Conservation (phyloP, 2,888 invertebrate genomes). For the Stenodema calcarata region DNA sequence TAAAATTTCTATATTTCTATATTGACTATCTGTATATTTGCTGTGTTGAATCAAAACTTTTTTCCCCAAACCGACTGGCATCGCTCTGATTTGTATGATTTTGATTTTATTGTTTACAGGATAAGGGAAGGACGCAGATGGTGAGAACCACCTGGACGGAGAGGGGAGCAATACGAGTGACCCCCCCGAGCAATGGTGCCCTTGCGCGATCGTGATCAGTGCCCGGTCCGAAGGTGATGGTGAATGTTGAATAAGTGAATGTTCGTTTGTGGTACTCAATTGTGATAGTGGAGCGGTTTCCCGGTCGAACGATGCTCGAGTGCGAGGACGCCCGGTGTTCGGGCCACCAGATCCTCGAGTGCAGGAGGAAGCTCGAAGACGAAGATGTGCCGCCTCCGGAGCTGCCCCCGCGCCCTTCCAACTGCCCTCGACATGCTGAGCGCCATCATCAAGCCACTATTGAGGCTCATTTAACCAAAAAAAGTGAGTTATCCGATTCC, state of each 20-base stretch:
- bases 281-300: background rate
- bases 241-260: background rate
- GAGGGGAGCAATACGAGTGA: background rate
- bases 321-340: conserved; percentile 42
- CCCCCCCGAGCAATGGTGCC: background rate
- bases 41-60: background rate
- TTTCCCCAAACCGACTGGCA: background rate
- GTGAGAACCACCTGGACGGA: background rate
- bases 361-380: conserved; percentile 51
- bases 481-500: conserved; percentile 47
- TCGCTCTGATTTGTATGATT: background rate
- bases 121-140: background rate
- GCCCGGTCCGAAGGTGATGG: background rate
- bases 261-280: background rate
- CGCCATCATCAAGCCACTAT: conserved; percentile 50
- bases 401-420: conserved; percentile 65
- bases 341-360: conserved; percentile 46
- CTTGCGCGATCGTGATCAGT: background rate
- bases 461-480: conserved; percentile 54
- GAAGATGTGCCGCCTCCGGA: conserved; percentile 63
- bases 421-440: conserved; percentile 61
- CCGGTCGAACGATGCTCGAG: conserved; percentile 24
- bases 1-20: background rate
- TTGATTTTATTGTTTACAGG: background rate
- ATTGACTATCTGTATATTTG: background rate